phyloP scores from a whole-genome alignment of 2,797 vertebrate species.

The Pseudochirops corinnae region DNA sequence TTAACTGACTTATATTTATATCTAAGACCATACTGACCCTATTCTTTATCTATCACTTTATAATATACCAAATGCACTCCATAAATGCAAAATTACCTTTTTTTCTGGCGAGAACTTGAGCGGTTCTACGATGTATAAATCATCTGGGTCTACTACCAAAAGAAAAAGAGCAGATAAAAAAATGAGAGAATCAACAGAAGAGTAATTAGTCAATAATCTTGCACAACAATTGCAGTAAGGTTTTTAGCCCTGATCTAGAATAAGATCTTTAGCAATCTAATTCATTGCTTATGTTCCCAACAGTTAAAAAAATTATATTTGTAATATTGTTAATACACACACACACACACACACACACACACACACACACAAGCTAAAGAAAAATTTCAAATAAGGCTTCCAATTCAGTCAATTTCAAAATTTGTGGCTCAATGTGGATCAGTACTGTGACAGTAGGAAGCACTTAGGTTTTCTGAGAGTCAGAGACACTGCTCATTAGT shows the following conservation, averaged over 20 bases:
- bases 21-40: neutral
- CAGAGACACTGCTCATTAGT: neutral
- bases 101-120: constrained; percentile 99
- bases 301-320: neutral
- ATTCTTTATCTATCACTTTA: constrained; percentile 28
- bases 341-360: neutral
- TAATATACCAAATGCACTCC: constrained; percentile 28
- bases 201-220: constrained; percentile 34
- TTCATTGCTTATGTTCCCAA: neutral
- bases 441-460: neutral
- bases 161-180: constrained; percentile 87
- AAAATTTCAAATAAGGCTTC: neutral
- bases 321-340: neutral
- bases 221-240: neutral
- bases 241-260: neutral
- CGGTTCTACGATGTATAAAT: constrained; percentile 99
- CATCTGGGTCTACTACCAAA: constrained; percentile 94
- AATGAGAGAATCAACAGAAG: constrained; percentile 66
- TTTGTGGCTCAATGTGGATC: neutral
- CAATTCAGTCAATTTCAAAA: neutral
- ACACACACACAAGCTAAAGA: neutral
- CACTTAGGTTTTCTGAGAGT: neutral
- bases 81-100: constrained; percentile 92
- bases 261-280: neutral
- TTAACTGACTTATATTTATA: neutral